phyloP scores from a whole-genome alignment of 2,888 invertebrate species.

The Drosophila mettleri region DNA sequence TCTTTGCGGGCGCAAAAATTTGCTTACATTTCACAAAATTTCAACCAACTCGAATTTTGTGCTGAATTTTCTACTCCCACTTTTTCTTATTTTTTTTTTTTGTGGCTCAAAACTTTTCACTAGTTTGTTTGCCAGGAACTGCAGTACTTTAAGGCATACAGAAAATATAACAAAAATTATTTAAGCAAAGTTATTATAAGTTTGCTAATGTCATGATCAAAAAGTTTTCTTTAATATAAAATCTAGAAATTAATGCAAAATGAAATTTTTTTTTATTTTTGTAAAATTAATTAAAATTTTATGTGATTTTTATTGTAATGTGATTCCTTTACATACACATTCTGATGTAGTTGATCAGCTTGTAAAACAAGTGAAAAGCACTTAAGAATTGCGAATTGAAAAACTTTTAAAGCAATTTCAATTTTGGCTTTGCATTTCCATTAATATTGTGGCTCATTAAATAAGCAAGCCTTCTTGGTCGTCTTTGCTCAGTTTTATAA shows the following conservation, averaged over 20 bases:
- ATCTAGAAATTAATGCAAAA: neutral
- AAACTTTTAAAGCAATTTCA: slow-evolving; percentile 3
- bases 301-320: neutral
- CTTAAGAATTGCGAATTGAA: neutral
- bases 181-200: slow-evolving; percentile 10
- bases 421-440: neutral
- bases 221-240: neutral
- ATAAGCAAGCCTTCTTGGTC: neutral
- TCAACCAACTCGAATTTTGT: slow-evolving; percentile 15
- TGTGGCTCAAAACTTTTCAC: slow-evolving; percentile 31
- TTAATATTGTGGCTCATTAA: slow-evolving; percentile 12
- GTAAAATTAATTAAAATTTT: no score
- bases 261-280: no score
- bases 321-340: no score
- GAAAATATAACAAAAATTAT: slow-evolving; percentile 4
- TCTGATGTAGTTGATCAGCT: neutral
- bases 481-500: neutral
- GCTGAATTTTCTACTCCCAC: neutral
- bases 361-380: slow-evolving; percentile 1
- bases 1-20: slow-evolving; percentile 39
- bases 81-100: neutral
- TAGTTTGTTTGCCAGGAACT: slow-evolving; percentile 42
- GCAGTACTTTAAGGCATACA: slow-evolving; percentile 12
- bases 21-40: slow-evolving; percentile 69
- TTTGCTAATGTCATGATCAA: neutral